Percentiles rank a stretch among this genome's conserved stretches.
These are phyloP conservation scores for Garrulus glandarius DNA, from an alignment of 2,797 vertebrate genomes.

Conservation along the genomic window DNA sequence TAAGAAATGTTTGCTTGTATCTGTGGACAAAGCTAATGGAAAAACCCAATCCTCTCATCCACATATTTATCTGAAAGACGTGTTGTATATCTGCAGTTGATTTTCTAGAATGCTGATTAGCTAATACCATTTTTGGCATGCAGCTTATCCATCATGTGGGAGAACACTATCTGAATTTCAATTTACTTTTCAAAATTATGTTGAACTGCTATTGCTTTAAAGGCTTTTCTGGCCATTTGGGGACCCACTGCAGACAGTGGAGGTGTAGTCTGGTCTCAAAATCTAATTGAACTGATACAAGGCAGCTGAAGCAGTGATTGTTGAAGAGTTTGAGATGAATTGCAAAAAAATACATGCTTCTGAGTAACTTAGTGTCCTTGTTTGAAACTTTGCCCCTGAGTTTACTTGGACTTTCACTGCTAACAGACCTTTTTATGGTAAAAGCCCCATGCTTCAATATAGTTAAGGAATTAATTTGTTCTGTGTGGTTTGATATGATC, in stretches of 20 bases:
- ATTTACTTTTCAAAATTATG: constrained; percentile 37
- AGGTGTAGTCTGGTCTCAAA: constrained; percentile 47
- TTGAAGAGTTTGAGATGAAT: constrained; percentile 33
- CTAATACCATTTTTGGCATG: constrained; percentile 53
- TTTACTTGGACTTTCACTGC: background rate
- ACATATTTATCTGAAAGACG: constrained; percentile 40
- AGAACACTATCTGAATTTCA: constrained; percentile 55
- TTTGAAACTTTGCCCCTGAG: background rate
- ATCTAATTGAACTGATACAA: constrained; percentile 26
- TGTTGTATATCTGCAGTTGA: constrained; percentile 52
- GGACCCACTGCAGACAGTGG: constrained; percentile 24
- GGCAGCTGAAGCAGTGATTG: background rate
- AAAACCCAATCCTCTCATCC: constrained; percentile 15
- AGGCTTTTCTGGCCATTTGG: constrained; percentile 29
- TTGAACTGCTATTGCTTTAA: constrained; percentile 37
- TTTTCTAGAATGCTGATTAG: constrained; percentile 62
- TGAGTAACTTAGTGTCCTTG: background rate
- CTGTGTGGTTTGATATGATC: background rate
- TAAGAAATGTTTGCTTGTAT: background rate
- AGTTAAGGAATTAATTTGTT: background rate
- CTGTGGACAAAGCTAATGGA: constrained; percentile 35
- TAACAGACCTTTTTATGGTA: background rate
- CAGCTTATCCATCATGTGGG: constrained; percentile 15
- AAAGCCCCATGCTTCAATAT: background rate
- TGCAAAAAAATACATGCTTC: background rate